Conservation (phyloP, 2,113 vertebrate genomes). For the Psammodynastes pulverulentus region DNA sequence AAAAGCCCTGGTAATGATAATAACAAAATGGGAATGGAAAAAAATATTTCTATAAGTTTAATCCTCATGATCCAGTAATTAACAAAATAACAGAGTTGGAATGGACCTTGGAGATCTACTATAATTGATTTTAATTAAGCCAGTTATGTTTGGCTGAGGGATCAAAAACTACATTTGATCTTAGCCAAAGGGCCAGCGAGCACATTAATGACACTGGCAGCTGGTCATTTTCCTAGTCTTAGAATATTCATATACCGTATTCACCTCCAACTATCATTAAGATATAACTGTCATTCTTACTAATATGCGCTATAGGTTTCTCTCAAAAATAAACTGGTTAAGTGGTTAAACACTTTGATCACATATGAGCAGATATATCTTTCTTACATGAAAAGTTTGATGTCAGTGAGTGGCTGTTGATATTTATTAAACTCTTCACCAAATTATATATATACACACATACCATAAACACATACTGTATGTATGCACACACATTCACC, state of each 20-base stretch:
- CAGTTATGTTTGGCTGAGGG: not conserved
- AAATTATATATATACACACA: not conserved
- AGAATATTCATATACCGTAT: not conserved
- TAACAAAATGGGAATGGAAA: not conserved
- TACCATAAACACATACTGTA: not conserved
- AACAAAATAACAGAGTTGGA: not conserved
- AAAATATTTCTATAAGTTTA: not conserved
- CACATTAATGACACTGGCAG: not conserved
- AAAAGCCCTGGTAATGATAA: not conserved
- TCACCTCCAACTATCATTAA: not conserved
- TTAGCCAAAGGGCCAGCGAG: not conserved
- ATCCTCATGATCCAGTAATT: not conserved
- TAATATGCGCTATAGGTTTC: not conserved
- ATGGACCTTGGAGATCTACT: not conserved
- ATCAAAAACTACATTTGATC: not conserved
- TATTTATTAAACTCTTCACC: not conserved
- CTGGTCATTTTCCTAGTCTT: not conserved
- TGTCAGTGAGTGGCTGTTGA: not conserved
- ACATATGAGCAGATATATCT: not conserved
- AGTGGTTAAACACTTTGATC: not conserved
- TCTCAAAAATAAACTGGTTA: not conserved
- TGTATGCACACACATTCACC: not conserved
- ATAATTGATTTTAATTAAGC: not conserved
- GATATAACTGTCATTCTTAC: not conserved
- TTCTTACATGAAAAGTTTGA: not conserved